phyloP scores from a whole-genome alignment of 2,888 invertebrate genomes.

The Sceliomorpha sp. region DNA sequence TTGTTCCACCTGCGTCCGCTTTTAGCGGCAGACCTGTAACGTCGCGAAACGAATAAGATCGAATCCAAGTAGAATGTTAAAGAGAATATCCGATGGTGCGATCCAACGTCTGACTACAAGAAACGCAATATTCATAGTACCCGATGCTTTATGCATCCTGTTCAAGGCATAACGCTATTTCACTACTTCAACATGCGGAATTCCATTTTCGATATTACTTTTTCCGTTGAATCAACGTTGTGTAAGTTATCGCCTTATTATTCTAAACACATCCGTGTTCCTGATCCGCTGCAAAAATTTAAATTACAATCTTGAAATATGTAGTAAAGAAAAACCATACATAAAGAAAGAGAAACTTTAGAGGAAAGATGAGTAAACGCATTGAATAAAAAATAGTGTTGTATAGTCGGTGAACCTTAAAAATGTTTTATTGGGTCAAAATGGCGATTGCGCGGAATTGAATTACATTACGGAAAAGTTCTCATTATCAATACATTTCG shows the following conservation, averaged over 20 bases:
- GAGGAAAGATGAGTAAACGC: no score
- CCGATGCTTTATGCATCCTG: constrained; percentile 34
- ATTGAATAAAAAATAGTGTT: no score
- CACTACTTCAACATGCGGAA: constrained; percentile 5
- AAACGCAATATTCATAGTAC: constrained; percentile 23
- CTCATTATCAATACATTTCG: constrained; percentile 65
- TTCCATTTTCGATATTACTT: constrained; percentile 44
- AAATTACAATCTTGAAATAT: no score
- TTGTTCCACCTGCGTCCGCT: constrained; percentile 68
- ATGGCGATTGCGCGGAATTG: no score
- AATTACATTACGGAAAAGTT: constrained; percentile 49
- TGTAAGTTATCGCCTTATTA: no score
- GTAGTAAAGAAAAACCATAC: no score
- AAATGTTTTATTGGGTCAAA: constrained; percentile 25
- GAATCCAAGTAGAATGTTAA: constrained; percentile 6
- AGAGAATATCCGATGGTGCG: constrained; percentile 18
- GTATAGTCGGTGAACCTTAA: no score
- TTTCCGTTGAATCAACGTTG: constrained; percentile 16
- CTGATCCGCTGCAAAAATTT: no score
- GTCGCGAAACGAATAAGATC: neutral
- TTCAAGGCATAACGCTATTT: constrained; percentile 28
- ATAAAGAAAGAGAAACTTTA: no score
- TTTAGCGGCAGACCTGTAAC: constrained; percentile 1
- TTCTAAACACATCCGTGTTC: neutral
- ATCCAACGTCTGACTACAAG: constrained; percentile 20